Percentiles rank a stretch among this genome's conserved stretches.
Conservation (phyloP, 2,113 vertebrate genomes). For the Leptocoma aspasia region DNA sequence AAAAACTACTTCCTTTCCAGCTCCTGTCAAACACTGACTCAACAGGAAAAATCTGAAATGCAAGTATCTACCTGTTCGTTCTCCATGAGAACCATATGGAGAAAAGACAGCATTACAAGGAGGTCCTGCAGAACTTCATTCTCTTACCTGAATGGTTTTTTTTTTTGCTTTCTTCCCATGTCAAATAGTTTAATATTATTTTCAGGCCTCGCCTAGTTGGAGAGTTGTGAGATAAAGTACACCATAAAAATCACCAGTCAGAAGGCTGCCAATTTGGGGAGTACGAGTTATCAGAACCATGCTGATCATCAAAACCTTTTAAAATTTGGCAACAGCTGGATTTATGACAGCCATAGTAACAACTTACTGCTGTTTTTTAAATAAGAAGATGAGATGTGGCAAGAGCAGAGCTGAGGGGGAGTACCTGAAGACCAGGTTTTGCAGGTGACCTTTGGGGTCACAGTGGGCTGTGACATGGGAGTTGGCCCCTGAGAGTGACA, state of each 20-base stretch:
- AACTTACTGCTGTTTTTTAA: not conserved
- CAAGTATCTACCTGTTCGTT: fast-evolving
- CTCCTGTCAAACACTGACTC: not conserved
- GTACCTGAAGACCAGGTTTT: not conserved
- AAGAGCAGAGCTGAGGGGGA: not conserved
- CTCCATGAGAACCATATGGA: not conserved
- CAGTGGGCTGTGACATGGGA: not conserved
- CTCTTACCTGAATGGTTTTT: not conserved
- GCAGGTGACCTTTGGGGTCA: not conserved
- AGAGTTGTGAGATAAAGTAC: not conserved
- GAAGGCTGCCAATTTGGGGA: not conserved
- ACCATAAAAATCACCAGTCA: not conserved
- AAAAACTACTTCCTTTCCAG: not conserved
- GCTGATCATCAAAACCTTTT: not conserved
- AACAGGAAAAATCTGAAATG: not conserved
- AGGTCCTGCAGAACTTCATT: not conserved
- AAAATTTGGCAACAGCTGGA: not conserved
- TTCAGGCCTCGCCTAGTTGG: fast-evolving
- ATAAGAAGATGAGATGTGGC: fast-evolving
- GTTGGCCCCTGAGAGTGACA: not conserved
- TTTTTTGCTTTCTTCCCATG: fast-evolving
- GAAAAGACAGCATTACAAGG: not conserved
- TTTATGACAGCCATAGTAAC: not conserved
- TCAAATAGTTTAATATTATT: not conserved
- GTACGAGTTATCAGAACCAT: not conserved